These are phyloP conservation scores for Tetheella fluctuosa DNA, from an alignment of 2,888 invertebrate species.

Conservation along the genomic window DNA sequence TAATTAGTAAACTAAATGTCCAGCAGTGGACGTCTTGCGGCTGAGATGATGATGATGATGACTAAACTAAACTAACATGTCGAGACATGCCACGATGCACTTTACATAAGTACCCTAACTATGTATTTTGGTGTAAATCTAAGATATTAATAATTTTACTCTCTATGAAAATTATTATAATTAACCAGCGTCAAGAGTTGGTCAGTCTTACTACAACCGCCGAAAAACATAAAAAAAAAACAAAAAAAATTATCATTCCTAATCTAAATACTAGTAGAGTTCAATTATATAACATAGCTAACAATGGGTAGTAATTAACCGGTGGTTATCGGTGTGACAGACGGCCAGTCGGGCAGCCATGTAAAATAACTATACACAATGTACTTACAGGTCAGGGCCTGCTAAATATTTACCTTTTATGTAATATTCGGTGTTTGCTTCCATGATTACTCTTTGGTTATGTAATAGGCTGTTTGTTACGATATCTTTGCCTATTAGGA, in stretches of 20 bases:
- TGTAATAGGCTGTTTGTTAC: not conserved
- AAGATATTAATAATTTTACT: too few species aligned
- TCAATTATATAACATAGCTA: not conserved
- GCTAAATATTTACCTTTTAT: not conserved
- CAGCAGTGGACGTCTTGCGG: too few species aligned
- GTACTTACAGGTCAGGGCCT: not conserved
- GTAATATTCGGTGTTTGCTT: not conserved
- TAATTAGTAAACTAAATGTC: too few species aligned
- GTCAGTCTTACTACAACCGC: too few species aligned
- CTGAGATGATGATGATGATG: too few species aligned
- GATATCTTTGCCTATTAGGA: not conserved
- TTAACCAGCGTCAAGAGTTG: too few species aligned
- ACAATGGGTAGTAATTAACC: not conserved
- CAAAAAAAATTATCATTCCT: not conserved
- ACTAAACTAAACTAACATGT: too few species aligned
- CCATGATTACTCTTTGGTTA: not conserved
- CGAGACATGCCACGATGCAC: too few species aligned
- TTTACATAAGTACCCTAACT: too few species aligned
- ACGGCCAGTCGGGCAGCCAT: not conserved
- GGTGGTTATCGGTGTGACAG: constrained; percentile 3
- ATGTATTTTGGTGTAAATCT: too few species aligned
- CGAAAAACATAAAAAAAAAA: too few species aligned
- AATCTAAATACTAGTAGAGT: not conserved
- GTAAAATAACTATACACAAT: not conserved
- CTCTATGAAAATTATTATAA: too few species aligned